Base-by-base conservation (phyloP, 2,797 vertebrate genomes). In the Thripadectes ignobilis region DNA sequence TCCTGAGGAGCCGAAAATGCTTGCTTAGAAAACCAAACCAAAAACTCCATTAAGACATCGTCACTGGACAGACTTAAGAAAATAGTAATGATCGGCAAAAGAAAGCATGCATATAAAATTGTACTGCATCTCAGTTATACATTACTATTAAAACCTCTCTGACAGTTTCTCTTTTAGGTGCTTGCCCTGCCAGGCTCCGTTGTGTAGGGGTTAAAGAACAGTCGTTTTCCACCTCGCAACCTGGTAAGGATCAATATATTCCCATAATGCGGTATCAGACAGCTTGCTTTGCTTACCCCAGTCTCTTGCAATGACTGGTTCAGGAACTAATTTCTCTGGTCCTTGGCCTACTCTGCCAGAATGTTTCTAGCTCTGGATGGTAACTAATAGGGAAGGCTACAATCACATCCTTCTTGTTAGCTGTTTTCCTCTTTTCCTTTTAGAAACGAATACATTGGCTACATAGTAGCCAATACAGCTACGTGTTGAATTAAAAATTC, bases 141-240 rank as follows among this genome's bases (percentile, higher is more conserved):
- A 98, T 99, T 99, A 99, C 99, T 99, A 99, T 99, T 99, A 99
- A 99, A 99, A 96, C 98, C 98, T 99, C 98, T 99, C 98, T 99
- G 99, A 99, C 98, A 99, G 99, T 99, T 99, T 99, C 97, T 99
- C 98, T 99, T 99, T 99, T 99, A 99, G 99, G 99, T 99, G 99
- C 98, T 99, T 99, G 99, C 98, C 98, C 98, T 98, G 98, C 99
- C 99, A 98, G 98, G 98, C 98, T 98, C 98, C 98, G 98, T 98
- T 99, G 97, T 96, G 98, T 98, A 98, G 98, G 98, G 99, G 98
- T 99, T 98, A 98, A 98, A 99, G 99, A 99, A 98, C 98, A 98
- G 98, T 99, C 98, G 98, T 98, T 98, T 97, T 97, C 99, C 98
- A 98, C 99, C 98, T 98, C 98, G 98, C 99, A 98, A 99, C 98